Percentiles rank a stretch among this genome's conserved stretches.
Conservation (phyloP, 1,140 invertebrate species). For the Trialeurodes vaporariorum region DNA sequence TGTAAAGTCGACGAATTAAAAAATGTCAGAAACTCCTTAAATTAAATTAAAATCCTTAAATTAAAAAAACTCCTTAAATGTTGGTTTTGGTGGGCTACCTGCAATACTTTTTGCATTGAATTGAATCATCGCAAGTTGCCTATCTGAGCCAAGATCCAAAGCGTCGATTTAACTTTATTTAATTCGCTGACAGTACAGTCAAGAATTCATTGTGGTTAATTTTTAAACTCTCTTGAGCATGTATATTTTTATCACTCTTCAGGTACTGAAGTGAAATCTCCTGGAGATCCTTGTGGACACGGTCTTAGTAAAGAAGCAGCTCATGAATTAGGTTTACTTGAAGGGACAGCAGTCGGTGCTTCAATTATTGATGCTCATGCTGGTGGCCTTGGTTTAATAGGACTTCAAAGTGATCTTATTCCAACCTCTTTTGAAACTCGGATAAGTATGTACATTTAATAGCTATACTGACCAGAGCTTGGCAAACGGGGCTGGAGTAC, state of each 20-base stretch:
- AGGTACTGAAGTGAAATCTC: constrained; percentile 50
- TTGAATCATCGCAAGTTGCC: too few species aligned
- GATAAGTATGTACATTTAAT: constrained; percentile 40
- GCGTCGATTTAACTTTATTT: background rate
- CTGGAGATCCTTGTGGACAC: constrained; percentile 56
- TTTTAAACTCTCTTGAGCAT: background rate
- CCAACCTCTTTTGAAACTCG: constrained; percentile 43
- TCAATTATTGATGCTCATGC: constrained; percentile 94
- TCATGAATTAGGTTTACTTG: constrained; percentile 49
- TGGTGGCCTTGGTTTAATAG: constrained; percentile 76
- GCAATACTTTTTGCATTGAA: too few species aligned
- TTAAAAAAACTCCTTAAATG: too few species aligned
- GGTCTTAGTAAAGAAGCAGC: constrained; percentile 55
- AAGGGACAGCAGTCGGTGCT: constrained; percentile 63
- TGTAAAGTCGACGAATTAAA: too few species aligned
- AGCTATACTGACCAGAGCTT: too few species aligned
- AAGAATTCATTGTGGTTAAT: background rate
- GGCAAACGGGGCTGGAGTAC: too few species aligned
- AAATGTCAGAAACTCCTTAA: too few species aligned
- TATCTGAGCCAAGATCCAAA: background rate
- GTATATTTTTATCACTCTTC: constrained; percentile 3
- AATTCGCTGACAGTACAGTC: background rate
- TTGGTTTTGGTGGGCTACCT: too few species aligned
- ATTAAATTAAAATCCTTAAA: too few species aligned
- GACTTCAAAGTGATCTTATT: constrained; percentile 43